Conservation (phyloP, 1,140 invertebrate species). For the Mesaphorura yosii region DNA sequence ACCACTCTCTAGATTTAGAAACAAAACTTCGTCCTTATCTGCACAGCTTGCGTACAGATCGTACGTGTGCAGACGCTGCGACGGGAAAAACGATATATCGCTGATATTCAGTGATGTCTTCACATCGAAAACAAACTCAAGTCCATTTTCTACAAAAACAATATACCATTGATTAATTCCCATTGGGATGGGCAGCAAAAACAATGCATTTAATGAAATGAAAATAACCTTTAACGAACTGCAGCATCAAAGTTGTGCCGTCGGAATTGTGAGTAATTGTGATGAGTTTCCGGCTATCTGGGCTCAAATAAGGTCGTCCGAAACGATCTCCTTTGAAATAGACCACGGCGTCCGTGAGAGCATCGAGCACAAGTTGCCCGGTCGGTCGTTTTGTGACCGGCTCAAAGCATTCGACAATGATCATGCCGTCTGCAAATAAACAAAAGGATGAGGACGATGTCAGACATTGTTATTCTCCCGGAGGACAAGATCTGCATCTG, state of each 20-base stretch:
- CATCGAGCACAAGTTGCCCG: constrained; percentile 61
- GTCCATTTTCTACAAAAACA: constrained; percentile 45
- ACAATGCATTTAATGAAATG: background rate
- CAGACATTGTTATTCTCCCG: background rate
- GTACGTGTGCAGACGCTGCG: constrained; percentile 59
- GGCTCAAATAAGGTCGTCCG: constrained; percentile 57
- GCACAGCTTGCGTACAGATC: constrained; percentile 61
- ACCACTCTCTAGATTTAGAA: constrained; percentile 60
- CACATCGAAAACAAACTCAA: constrained; percentile 62
- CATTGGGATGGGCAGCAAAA: background rate
- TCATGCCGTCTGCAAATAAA: constrained; percentile 53
- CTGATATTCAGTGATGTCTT: constrained; percentile 64
- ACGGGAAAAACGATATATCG: constrained; percentile 64
- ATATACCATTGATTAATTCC: constrained; percentile 3
- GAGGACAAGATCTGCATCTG: background rate
- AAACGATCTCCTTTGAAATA: constrained; percentile 49
- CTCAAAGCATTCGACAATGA: constrained; percentile 59
- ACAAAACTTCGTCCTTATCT: constrained; percentile 62
- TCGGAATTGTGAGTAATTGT: constrained; percentile 47
- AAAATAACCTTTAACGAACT: constrained; percentile 49
- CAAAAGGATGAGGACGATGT: constrained; percentile 1
- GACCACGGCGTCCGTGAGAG: constrained; percentile 61
- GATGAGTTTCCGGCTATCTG: constrained; percentile 59
- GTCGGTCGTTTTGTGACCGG: constrained; percentile 49
- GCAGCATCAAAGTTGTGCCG: constrained; percentile 56